Evolutionary conservation across 2,797 vertebrate species (phyloP).

Genomic region (Meriones psammophilus): DNA sequence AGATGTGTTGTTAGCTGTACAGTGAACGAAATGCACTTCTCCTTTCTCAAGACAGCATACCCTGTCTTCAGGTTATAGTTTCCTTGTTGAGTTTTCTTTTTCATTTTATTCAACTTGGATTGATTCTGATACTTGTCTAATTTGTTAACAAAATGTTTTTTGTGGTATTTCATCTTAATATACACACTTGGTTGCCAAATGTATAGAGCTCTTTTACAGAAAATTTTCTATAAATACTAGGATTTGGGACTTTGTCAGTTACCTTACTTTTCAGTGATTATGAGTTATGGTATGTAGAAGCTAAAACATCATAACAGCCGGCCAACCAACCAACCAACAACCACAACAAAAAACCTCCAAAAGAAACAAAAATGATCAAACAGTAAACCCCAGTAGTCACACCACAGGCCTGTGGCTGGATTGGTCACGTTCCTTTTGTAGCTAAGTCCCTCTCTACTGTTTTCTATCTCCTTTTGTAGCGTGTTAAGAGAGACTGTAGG

Average conservation of each 20-base stretch:
- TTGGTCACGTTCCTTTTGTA: background rate
- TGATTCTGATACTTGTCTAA: background rate
- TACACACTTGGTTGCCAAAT: background rate
- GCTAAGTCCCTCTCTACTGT: background rate
- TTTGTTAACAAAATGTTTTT: background rate
- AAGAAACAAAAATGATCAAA: background rate
- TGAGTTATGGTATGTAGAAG: background rate
- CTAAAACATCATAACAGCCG: background rate
- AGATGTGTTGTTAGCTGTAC: background rate
- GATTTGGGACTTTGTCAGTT: background rate
- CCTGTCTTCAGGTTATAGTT: background rate
- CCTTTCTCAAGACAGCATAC: background rate
- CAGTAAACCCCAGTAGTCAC: background rate
- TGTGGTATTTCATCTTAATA: background rate
- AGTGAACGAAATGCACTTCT: background rate
- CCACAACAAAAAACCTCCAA: background rate
- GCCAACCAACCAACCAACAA: background rate
- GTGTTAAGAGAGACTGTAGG: background rate
- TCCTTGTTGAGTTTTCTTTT: background rate
- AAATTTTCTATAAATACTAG: background rate
- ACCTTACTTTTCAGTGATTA: background rate
- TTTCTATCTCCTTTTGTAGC: background rate
- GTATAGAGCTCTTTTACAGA: background rate
- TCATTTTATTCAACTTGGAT: constrained; percentile 1
- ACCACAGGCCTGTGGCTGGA: background rate